Conservation (phyloP, 2,888 invertebrate genomes). For the Watsonalla cultraria region DNA sequence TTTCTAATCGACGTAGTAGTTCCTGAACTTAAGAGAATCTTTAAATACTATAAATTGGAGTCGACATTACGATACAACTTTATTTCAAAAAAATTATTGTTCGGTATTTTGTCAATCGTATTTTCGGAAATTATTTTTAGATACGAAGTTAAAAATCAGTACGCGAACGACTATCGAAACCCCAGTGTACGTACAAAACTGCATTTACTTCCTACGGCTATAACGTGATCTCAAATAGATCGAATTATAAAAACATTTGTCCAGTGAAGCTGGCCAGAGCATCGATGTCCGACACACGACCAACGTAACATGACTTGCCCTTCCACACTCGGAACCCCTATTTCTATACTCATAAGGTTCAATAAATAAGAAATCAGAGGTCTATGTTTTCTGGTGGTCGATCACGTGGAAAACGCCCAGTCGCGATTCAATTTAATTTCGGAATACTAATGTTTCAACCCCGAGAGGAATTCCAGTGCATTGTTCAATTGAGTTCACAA, state of each 20-base stretch:
- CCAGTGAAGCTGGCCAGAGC: background rate
- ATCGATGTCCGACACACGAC: constrained; percentile 23
- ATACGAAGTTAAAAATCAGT: too few relatives aligned
- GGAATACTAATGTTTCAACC: constrained; percentile 39
- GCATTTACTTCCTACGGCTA: background rate
- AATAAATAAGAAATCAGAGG: constrained; percentile 35
- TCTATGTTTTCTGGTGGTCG: constrained; percentile 26
- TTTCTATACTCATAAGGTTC: background rate
- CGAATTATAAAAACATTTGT: constrained; percentile 1
- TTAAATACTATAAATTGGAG: too few relatives aligned
- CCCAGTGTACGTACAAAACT: too few relatives aligned
- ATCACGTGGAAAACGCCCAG: constrained; percentile 35
- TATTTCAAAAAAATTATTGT: too few relatives aligned
- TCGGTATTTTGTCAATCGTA: too few relatives aligned
- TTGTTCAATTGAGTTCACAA: constrained; percentile 12
- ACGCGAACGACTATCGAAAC: too few relatives aligned
- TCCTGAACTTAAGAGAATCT: too few relatives aligned
- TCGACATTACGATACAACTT: too few relatives aligned
- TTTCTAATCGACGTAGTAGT: too few relatives aligned
- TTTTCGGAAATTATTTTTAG: too few relatives aligned
- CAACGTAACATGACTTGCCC: constrained; percentile 20
- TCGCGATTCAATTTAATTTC: constrained; percentile 49
- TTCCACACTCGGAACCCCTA: constrained; percentile 5
- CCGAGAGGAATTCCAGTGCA: constrained; percentile 19
- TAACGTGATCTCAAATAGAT: background rate